phyloP scores from a whole-genome alignment of 2,797 vertebrate genomes.

The Acanthurus lineatus region DNA sequence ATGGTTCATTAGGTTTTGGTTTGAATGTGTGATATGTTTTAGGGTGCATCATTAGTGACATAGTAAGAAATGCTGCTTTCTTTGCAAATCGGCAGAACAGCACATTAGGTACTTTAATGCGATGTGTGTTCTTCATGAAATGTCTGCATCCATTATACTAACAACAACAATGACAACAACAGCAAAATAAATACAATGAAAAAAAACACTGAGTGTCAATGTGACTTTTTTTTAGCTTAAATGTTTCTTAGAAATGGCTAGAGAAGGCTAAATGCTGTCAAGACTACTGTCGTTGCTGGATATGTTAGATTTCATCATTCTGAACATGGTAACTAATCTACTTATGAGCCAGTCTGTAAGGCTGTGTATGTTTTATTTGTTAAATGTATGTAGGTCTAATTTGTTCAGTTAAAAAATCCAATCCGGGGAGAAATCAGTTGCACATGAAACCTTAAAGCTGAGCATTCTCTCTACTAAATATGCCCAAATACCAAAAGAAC shows the following conservation, averaged over 20 bases:
- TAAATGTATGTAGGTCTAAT: not conserved
- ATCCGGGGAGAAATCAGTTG: constrained; percentile 8
- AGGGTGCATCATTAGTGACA: constrained; percentile 17
- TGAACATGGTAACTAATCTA: too few species aligned
- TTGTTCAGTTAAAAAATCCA: constrained; percentile 11
- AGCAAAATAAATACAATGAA: too few species aligned
- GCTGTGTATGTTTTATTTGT: not conserved
- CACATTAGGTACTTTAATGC: not conserved
- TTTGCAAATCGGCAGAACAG: not conserved
- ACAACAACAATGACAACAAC: too few species aligned
- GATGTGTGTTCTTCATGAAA: not conserved
- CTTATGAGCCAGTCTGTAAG: too few species aligned
- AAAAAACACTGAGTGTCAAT: too few species aligned
- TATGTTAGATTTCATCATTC: too few species aligned
- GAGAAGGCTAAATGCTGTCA: too few species aligned
- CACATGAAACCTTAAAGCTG: constrained; percentile 26
- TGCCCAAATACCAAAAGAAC: constrained; percentile 27
- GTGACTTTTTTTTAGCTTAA: too few species aligned
- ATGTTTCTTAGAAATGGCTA: too few species aligned
- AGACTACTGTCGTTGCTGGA: too few species aligned
- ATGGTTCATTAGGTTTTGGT: constrained; percentile 27
- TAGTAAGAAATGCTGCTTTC: not conserved
- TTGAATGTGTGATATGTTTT: constrained; percentile 7
- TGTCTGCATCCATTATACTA: too few species aligned
- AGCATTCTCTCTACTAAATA: constrained; percentile 15